Evolutionary conservation across 2,113 vertebrate species (phyloP), one percentile per base, ranked within the genome.

Genomic region (Larimichthys polyactis): DNA sequence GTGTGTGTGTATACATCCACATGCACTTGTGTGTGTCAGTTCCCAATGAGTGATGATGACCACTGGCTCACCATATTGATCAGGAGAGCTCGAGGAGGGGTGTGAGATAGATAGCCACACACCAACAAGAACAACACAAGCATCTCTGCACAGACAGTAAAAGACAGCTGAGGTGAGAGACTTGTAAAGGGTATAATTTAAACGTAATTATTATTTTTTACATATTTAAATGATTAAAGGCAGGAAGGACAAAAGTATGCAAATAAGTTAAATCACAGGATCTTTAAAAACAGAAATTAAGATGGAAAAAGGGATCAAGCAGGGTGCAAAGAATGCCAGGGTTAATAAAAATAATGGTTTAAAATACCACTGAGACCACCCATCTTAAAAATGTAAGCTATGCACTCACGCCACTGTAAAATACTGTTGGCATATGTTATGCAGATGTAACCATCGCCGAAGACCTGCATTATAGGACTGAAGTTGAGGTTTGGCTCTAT

Each of bases 261-360:
- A 51, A 73, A 36, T 29, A 57, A 44, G 64, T 63, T 48, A 73
- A 72, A 88, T 72, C 84, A 87, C 73, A 76, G 84, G 60, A 81
- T 79, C 72, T 76, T 74, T 60, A 71, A 85, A 60, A 65, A 44
- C 5, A 72, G 11, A 85, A 87, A 86, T 82, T 57, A 80, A 83
- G 49, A 65, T 74, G 63, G 82, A 68, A 84, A 76, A 63, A 9
- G 59, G 79, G 66, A 90, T 92, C 57, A 78, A 79, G 71, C 74
- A 62, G 81, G 72, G 79, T 73, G 82, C 62, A 87, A 87, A 89
- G 83, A 92, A 83, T 86, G 84, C 86, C 75, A 81, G 80, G 73
- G 78, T 90, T 92, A 84, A 92, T 91, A 92, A 92, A 92, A 91
- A 89, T 90, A 89, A 91, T 87, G 79, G 82, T 81, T 87, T 63